Evolutionary conservation across 2,113 vertebrate genomes (phyloP).

Genomic region (Micromys minutus): DNA sequence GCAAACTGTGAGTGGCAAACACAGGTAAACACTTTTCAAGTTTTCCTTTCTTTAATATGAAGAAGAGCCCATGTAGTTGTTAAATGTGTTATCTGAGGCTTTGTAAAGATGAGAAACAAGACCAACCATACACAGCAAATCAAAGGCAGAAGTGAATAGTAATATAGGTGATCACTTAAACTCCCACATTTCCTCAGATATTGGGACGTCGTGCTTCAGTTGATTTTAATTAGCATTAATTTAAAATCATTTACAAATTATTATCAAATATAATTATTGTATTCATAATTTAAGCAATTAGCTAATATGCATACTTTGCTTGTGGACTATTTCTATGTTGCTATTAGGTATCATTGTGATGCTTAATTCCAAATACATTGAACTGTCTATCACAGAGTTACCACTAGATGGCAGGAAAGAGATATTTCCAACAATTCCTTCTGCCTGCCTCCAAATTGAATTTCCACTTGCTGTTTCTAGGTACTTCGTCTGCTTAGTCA

Average conservation of each 20-base stretch:
- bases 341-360: neutral
- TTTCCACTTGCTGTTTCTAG: neutral
- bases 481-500: neutral
- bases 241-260: neutral
- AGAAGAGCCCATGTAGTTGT: neutral
- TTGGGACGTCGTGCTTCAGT: neutral
- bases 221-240: neutral
- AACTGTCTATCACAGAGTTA: neutral
- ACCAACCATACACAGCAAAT: neutral
- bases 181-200: neutral
- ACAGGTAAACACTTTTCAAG: neutral
- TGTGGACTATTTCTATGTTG: neutral
- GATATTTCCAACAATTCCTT: neutral
- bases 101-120: neutral
- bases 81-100: neutral
- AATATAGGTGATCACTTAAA: conserved; percentile 8
- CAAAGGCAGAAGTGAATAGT: neutral
- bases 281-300: neutral
- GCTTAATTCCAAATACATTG: neutral
- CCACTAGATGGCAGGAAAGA: conserved; percentile 77
- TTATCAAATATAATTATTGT: neutral
- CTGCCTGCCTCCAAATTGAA: neutral
- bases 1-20: neutral
- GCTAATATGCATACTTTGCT: neutral
- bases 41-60: neutral